These are phyloP conservation scores for Protobothrops mucrosquamatus DNA, from an alignment of 2,113 vertebrate species.

Conservation along the genomic window DNA sequence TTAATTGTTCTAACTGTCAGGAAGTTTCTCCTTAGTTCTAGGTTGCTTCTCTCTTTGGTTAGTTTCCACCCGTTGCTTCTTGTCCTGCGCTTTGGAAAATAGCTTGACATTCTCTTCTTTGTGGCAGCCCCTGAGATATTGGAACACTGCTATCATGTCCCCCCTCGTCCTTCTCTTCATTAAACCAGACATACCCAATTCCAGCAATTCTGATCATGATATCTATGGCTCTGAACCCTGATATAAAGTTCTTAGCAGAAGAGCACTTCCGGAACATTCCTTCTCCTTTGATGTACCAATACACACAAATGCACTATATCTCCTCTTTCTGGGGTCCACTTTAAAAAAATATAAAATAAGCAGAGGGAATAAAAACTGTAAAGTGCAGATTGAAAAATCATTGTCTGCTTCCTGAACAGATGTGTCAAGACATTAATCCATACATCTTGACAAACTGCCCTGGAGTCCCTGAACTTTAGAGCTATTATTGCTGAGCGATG, in stretches of 20 bases:
- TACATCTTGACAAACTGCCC: constrained; percentile 58
- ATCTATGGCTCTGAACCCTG: background rate
- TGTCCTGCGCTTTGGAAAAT: no score
- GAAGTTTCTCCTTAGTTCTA: no score
- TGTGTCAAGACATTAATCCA: constrained; percentile 59
- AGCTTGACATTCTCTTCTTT: no score
- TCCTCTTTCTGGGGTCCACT: constrained; percentile 26
- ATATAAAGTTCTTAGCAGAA: constrained; percentile 3
- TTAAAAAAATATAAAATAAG: constrained; percentile 21
- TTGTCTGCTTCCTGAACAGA: constrained; percentile 26
- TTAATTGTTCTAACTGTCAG: no score
- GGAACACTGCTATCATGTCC: no score
- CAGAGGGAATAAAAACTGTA: constrained; percentile 33
- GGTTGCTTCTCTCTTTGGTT: no score
- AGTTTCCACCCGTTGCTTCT: no score
- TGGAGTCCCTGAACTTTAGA: constrained; percentile 51
- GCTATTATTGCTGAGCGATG: constrained; percentile 41
- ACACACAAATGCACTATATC: background rate
- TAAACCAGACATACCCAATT: no score
- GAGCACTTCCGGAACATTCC: background rate
- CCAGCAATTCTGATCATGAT: background rate
- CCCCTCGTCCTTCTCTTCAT: no score
- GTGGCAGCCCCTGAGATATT: no score
- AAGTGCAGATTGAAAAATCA: constrained; percentile 63
- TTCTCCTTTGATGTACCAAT: background rate